These are phyloP conservation scores for Drosophila tsacasi DNA, from an alignment of 1,140 invertebrate genomes.

Conservation along the genomic window DNA sequence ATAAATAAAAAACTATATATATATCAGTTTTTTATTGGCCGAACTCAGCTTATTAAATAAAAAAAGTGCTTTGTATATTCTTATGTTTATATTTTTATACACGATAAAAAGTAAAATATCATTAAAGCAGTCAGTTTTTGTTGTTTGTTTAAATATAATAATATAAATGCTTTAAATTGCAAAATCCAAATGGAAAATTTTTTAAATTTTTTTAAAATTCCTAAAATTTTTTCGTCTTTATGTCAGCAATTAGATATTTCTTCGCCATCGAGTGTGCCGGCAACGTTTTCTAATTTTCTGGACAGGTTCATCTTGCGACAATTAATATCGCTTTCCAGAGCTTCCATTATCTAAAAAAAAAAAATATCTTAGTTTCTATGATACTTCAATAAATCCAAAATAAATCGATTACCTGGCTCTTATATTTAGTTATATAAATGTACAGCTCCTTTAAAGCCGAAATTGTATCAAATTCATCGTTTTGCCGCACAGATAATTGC, in stretches of 20 bases:
- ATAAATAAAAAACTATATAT: no score
- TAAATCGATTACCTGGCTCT: constrained; percentile 90
- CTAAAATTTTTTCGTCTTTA: constrained; percentile 21
- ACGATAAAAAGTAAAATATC: constrained; percentile 14
- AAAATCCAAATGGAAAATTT: constrained; percentile 1
- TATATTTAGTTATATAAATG: constrained; percentile 97
- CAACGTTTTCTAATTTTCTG: constrained; percentile 95
- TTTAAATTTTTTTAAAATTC: constrained; percentile 8
- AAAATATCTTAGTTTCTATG: neutral
- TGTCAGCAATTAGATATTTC: constrained; percentile 84
- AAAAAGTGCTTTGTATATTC: constrained; percentile 1
- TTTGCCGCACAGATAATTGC: constrained; percentile 93
- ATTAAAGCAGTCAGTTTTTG: constrained; percentile 11
- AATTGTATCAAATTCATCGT: constrained; percentile 95
- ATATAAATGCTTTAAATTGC: constrained; percentile 3
- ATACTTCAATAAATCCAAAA: neutral
- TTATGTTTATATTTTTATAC: constrained; percentile 11
- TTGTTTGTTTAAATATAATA: constrained; percentile 8
- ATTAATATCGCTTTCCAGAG: constrained; percentile 92
- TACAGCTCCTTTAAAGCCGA: constrained; percentile 97
- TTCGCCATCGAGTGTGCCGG: constrained; percentile 94
- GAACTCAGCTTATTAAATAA: neutral
- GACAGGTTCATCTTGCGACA: constrained; percentile 95
- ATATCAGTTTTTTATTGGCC: neutral
- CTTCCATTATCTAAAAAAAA: constrained; percentile 88